These are phyloP conservation scores for Orcinus orca DNA, from an alignment of 2,113 vertebrate species.

Conservation along the genomic window DNA sequence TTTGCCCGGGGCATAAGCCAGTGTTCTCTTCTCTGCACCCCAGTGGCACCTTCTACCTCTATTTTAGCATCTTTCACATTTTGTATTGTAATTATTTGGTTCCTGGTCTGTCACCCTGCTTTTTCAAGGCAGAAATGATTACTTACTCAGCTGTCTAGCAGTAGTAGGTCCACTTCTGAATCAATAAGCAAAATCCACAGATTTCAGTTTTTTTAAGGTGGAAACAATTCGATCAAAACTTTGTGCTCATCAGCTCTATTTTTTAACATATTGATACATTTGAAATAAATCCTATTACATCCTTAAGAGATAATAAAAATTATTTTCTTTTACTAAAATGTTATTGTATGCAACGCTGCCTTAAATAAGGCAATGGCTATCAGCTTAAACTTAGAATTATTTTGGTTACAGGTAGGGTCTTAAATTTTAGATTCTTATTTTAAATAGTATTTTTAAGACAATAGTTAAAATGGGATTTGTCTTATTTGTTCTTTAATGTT, in stretches of 20 bases:
- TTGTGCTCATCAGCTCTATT: background rate
- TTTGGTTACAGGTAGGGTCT: background rate
- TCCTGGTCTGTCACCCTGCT: background rate
- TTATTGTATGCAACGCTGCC: background rate
- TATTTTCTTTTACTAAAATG: conserved; percentile 6
- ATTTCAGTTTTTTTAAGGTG: background rate
- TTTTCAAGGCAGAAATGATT: background rate
- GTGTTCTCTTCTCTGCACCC: background rate
- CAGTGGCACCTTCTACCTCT: background rate
- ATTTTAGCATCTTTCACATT: background rate
- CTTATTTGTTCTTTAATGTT: background rate
- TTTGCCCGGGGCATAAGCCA: background rate
- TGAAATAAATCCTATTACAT: background rate
- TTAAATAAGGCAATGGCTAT: background rate
- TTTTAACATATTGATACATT: background rate
- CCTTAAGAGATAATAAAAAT: background rate
- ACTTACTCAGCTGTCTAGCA: background rate
- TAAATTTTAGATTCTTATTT: conserved; percentile 18
- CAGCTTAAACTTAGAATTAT: background rate
- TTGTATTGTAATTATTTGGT: background rate
- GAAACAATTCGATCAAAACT: background rate
- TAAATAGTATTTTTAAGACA: background rate
- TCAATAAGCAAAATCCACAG: background rate
- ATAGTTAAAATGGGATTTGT: background rate
- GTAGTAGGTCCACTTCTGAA: background rate